These are phyloP conservation scores for Spilarctia lutea DNA, from an alignment of 2,888 invertebrate species.

Conservation along the genomic window DNA sequence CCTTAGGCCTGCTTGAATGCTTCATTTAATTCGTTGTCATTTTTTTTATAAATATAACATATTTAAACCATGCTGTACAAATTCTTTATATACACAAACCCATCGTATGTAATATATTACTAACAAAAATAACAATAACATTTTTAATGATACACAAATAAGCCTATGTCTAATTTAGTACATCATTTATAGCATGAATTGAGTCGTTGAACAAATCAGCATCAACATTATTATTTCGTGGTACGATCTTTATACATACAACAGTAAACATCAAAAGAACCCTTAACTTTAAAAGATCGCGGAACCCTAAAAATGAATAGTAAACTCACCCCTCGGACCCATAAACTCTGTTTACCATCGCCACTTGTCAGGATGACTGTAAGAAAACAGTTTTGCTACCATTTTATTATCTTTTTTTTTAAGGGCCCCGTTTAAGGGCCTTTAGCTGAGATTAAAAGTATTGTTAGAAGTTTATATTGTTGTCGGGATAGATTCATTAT, in stretches of 20 bases:
- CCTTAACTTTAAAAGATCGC: constrained; percentile 22
- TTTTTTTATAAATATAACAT: too few species aligned
- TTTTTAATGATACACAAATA: too few species aligned
- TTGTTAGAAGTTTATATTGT: constrained; percentile 53
- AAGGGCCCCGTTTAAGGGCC: constrained; percentile 55
- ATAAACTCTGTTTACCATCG: constrained; percentile 75
- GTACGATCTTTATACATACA: neutral
- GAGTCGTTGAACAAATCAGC: neutral
- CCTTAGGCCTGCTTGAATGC: too few species aligned
- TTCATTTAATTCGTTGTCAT: too few species aligned
- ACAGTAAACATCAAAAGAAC: constrained; percentile 8
- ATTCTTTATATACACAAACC: too few species aligned
- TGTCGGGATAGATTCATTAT: constrained; percentile 52
- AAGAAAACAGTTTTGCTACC: constrained; percentile 69
- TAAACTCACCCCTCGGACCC: constrained; percentile 69
- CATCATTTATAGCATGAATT: neutral
- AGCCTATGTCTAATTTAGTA: neutral
- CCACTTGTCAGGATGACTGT: constrained; percentile 79
- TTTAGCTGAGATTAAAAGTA: constrained; percentile 57
- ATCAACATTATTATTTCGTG: neutral
- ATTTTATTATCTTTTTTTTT: constrained; percentile 59
- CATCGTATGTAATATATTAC: neutral
- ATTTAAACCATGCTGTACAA: too few species aligned
- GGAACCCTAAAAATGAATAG: constrained; percentile 64
- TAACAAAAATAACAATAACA: too few species aligned